A percentile compares a stretch with the other conserved stretches of the same genome.
These are phyloP conservation scores for Scaptomyza pallida DNA, from an alignment of 1,140 invertebrate species.

Conservation along the genomic window DNA sequence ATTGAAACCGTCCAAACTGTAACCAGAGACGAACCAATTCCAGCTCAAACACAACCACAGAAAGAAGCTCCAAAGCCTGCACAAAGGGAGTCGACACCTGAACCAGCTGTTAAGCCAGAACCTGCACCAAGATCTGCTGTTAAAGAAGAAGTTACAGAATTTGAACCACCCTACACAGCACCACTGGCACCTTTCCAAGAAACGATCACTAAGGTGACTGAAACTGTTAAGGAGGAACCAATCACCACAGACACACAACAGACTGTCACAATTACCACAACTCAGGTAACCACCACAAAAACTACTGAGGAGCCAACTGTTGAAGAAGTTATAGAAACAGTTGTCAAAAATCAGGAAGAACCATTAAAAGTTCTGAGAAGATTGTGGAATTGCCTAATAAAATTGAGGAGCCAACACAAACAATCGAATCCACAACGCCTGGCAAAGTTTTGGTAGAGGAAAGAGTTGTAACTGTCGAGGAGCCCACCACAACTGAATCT, in stretches of 20 bases:
- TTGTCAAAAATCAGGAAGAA: slow-evolving; percentile 9
- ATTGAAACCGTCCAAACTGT: slow-evolving; percentile 27
- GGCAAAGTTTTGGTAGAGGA: slow-evolving; percentile 35
- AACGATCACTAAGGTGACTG: slow-evolving; percentile 21
- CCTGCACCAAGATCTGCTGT: slow-evolving; percentile 40
- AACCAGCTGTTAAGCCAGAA: slow-evolving; percentile 45
- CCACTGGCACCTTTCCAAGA: slow-evolving; percentile 53
- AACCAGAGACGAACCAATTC: slow-evolving; percentile 14
- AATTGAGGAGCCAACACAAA: slow-evolving; percentile 7
- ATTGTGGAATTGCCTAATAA: slow-evolving; percentile 26
- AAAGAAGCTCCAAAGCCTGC: slow-evolving; percentile 4
- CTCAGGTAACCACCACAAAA: slow-evolving; percentile 42
- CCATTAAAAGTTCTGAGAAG: slow-evolving; percentile 18
- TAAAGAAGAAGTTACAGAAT: slow-evolving; percentile 34
- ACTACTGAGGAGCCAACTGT: slow-evolving; percentile 21
- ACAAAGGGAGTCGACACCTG: slow-evolving; percentile 11
- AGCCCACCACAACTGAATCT: slow-evolving; percentile 53
- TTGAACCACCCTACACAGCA: slow-evolving; percentile 56
- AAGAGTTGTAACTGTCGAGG: slow-evolving; percentile 45
- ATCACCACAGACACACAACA: slow-evolving; percentile 23
- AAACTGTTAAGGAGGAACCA: slow-evolving; percentile 44
- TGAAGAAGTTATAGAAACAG: slow-evolving; percentile 23
- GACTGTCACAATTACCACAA: slow-evolving; percentile 53
- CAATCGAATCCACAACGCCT: neutral
- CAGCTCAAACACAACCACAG: neutral